phyloP scores from a whole-genome alignment of 2,888 invertebrate species.

The Calameuta idolon region DNA sequence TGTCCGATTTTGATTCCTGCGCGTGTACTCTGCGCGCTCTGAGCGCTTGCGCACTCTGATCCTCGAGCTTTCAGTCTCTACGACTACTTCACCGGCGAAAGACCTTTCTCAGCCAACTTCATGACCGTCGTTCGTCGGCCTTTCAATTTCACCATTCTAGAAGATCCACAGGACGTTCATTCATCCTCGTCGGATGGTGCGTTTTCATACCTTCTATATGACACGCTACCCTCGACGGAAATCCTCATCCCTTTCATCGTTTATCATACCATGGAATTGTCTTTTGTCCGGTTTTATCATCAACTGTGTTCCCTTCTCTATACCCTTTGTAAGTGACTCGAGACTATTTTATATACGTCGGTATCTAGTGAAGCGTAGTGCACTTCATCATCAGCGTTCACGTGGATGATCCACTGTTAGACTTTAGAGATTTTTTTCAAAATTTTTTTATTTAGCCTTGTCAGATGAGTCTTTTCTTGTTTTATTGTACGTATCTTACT shows the following conservation, averaged over 20 bases:
- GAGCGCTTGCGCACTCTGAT: constrained; percentile 19
- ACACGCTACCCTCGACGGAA: background rate
- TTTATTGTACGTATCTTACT: background rate
- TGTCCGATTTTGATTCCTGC: constrained; percentile 59
- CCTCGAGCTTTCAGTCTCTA: constrained; percentile 21
- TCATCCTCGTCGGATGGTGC: background rate
- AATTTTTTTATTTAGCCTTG: background rate
- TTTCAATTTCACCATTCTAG: background rate
- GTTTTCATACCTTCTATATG: background rate
- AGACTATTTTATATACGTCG: background rate
- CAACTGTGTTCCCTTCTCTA: background rate
- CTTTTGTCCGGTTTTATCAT: background rate
- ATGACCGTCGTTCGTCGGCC: background rate
- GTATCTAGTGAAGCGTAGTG: background rate
- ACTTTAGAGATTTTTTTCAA: background rate
- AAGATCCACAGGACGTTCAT: background rate
- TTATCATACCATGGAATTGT: background rate
- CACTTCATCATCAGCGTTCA: background rate
- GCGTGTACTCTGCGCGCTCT: constrained; percentile 40
- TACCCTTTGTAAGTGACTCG: background rate
- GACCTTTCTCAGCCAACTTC: constrained; percentile 11
- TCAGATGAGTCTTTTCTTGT: background rate
- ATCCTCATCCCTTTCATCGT: background rate
- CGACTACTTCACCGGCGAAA: constrained; percentile 26
- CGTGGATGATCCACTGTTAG: background rate